phyloP scores from a whole-genome alignment of 1,140 invertebrate genomes.

The Teleopsis dalmanni region DNA sequence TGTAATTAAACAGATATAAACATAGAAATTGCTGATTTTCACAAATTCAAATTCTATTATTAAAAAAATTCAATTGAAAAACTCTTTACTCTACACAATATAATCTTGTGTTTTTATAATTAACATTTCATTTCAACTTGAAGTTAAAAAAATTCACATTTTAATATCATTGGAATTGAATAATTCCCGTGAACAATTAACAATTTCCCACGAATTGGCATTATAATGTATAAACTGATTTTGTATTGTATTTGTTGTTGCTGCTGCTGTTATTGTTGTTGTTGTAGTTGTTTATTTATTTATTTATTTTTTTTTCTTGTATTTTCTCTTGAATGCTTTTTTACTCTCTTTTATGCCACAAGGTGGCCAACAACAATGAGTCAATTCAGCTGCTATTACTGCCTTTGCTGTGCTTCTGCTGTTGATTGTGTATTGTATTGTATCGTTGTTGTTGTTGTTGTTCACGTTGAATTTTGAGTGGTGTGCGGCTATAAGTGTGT shows the following conservation, averaged over 20 bases:
- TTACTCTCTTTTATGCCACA: slow-evolving; percentile 3
- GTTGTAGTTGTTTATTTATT: too few relatives aligned
- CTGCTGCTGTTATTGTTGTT: too few relatives aligned
- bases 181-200: slow-evolving; percentile 43
- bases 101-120: not conserved
- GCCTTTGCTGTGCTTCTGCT: not conserved
- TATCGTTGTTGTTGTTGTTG: not conserved
- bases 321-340: too few relatives aligned
- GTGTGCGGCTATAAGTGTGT: not conserved
- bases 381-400: not conserved
- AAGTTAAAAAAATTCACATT: slow-evolving; percentile 6
- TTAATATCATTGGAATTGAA: slow-evolving; percentile 38
- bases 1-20: not conserved
- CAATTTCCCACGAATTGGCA: slow-evolving; percentile 30
- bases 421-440: not conserved
- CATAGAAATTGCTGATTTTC: not conserved
- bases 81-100: not conserved
- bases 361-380: slow-evolving; percentile 2
- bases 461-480: not conserved
- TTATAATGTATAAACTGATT: slow-evolving; percentile 11
- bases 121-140: slow-evolving; percentile 1
- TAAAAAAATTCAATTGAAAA: not conserved
- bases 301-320: not conserved
- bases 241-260: too few relatives aligned
- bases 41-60: not conserved